Evolutionary conservation across 1,140 invertebrate species (phyloP).

Genomic region (Manduca sexta): DNA sequence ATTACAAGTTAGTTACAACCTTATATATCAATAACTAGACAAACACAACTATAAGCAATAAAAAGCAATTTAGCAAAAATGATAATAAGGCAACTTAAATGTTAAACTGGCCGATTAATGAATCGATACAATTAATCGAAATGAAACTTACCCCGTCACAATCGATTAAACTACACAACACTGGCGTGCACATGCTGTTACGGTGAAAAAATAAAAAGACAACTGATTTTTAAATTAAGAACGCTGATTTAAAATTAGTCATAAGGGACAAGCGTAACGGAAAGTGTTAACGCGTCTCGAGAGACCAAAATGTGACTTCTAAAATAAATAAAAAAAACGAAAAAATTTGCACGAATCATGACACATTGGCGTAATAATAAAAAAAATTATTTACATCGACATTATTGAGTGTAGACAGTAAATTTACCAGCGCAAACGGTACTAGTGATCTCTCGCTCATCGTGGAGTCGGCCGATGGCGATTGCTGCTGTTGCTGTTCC

Average conservation of each 20-base stretch:
- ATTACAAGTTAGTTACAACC: too few species aligned
- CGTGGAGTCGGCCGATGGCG: constrained; percentile 70
- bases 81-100: too few species aligned
- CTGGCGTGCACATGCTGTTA: constrained; percentile 4
- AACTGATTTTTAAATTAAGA: constrained; percentile 1
- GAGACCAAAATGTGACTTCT: neutral
- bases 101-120: too few species aligned
- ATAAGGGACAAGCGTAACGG: constrained; percentile 3
- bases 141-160: neutral
- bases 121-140: too few species aligned
- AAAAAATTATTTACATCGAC: constrained; percentile 62
- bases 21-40: too few species aligned
- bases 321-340: neutral
- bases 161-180: constrained; percentile 4
- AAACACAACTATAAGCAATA: too few species aligned
- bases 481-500: constrained; percentile 66
- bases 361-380: constrained; percentile 7
- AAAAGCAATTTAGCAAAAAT: too few species aligned
- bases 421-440: constrained; percentile 72
- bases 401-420: constrained; percentile 60
- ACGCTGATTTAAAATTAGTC: neutral
- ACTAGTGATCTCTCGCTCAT: constrained; percentile 71
- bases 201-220: neutral
- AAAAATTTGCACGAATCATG: neutral
- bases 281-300: neutral